A percentile compares a stretch with the other conserved stretches of the same genome.
These are phyloP conservation scores for Coelinius sp. DNA, from an alignment of 2,888 invertebrate genomes.

Conservation along the genomic window DNA sequence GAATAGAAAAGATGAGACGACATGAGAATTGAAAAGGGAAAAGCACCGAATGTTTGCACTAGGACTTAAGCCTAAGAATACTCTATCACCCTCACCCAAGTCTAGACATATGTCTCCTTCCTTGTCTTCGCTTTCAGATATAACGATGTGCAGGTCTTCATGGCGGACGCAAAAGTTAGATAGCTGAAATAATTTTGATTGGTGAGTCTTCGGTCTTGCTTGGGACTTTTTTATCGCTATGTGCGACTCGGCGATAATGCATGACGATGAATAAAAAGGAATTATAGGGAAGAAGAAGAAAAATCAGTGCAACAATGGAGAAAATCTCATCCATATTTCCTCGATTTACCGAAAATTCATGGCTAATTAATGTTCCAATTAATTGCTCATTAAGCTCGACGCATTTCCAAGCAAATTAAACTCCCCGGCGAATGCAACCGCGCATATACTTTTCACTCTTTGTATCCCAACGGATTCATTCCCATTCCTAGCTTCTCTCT, in stretches of 20 bases:
- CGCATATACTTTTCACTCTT: slow-evolving; percentile 30
- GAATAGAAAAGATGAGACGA: slow-evolving; percentile 32
- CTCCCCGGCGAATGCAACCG: slow-evolving; percentile 50
- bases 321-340: slow-evolving; percentile 34
- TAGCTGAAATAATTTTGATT: slow-evolving; percentile 63
- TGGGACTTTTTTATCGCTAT: slow-evolving; percentile 57
- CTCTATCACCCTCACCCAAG: slow-evolving; percentile 42
- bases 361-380: slow-evolving; percentile 69
- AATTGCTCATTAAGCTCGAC: slow-evolving; percentile 67
- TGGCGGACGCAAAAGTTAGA: slow-evolving; percentile 63
- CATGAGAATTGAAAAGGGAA: slow-evolving; percentile 36
- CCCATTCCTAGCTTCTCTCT: slow-evolving; percentile 47
- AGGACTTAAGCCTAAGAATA: slow-evolving; percentile 43
- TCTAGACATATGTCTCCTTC: slow-evolving; percentile 29
- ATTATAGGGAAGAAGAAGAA: slow-evolving; percentile 11
- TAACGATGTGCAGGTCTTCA: slow-evolving; percentile 39
- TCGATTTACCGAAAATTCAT: slow-evolving; percentile 57
- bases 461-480: slow-evolving; percentile 44
- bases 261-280: slow-evolving; percentile 29
- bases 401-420: slow-evolving; percentile 68
- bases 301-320: slow-evolving; percentile 24
- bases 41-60: slow-evolving; percentile 41
- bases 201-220: slow-evolving; percentile 49
- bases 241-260: slow-evolving; percentile 37
- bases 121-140: slow-evolving; percentile 33